A percentile compares a stretch with the other conserved stretches of the same genome.
Evolutionary conservation across 2,113 vertebrate genomes (phyloP).

Genomic region (Muscicapa adusta): DNA sequence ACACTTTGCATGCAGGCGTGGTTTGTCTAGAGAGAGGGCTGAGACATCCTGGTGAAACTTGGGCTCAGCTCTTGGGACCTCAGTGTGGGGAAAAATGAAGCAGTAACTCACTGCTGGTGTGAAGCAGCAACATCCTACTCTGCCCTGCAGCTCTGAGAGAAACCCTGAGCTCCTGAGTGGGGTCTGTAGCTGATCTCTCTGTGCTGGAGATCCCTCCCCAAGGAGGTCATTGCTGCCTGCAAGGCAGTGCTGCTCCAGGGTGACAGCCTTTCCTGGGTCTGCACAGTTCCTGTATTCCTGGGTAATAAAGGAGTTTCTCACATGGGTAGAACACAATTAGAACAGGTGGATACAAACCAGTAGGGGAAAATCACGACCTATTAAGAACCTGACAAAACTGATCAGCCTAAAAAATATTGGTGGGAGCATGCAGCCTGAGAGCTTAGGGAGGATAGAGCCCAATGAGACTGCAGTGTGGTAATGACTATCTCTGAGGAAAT

Average conservation of each 20-base stretch:
- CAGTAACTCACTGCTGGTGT: not conserved
- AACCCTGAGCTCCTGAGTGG: not conserved
- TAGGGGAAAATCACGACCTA: not conserved
- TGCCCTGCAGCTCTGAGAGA: not conserved
- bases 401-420: not conserved
- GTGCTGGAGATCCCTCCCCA: not conserved
- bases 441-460: not conserved
- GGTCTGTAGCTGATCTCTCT: not conserved
- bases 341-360: not conserved
- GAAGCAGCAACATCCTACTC: not conserved
- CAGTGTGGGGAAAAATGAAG: not conserved
- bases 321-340: not conserved
- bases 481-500: not conserved
- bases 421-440: not conserved
- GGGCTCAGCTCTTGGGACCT: fast-evolving
- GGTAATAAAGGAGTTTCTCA: not conserved
- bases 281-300: not conserved
- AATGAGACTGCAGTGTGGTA: not conserved
- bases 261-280: not conserved
- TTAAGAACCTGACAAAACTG: not conserved
- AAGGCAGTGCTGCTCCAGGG: not conserved
- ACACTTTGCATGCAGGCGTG: too few relatives aligned
- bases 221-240: not conserved
- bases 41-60: not conserved
- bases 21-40: not conserved